These are phyloP conservation scores for Callyntrura guangdongensis DNA, from an alignment of 2,888 invertebrate species.

Conservation along the genomic window DNA sequence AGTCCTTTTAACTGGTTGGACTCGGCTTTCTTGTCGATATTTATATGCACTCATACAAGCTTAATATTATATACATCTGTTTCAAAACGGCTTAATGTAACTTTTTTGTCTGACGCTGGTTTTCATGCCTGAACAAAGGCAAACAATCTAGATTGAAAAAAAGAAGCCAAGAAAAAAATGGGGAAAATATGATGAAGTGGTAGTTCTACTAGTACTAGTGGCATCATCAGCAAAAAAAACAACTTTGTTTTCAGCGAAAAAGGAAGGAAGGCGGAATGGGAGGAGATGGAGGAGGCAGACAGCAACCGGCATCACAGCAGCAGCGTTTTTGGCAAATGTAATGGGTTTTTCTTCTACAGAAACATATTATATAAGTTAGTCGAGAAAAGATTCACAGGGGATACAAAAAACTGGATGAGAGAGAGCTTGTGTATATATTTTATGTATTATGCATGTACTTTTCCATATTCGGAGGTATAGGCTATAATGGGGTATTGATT, in stretches of 20 bases:
- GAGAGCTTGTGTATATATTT: too few relatives aligned
- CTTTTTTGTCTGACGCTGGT: too few relatives aligned
- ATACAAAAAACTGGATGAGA: too few relatives aligned
- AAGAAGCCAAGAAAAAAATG: background rate
- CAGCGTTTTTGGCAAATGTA: slow-evolving; percentile 7
- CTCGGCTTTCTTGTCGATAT: background rate
- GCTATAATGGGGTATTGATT: too few relatives aligned
- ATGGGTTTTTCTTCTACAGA: background rate
- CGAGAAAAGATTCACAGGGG: too few relatives aligned
- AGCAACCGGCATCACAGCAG: background rate
- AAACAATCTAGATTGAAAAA: background rate
- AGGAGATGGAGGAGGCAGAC: background rate
- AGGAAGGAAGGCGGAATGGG: background rate
- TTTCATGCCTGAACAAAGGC: background rate
- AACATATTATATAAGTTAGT: background rate
- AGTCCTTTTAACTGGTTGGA: background rate
- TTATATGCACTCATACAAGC: too few relatives aligned
- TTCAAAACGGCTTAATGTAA: too few relatives aligned
- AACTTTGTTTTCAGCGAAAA: slow-evolving; percentile 1
- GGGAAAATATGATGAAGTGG: too few relatives aligned
- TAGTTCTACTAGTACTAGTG: background rate
- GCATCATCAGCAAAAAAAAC: background rate
- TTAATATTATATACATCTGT: too few relatives aligned
- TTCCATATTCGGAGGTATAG: too few relatives aligned
- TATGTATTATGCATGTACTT: too few relatives aligned